Base-by-base conservation (phyloP, 2,113 vertebrate genomes). In the Ptilorrhoa leucosticta region DNA sequence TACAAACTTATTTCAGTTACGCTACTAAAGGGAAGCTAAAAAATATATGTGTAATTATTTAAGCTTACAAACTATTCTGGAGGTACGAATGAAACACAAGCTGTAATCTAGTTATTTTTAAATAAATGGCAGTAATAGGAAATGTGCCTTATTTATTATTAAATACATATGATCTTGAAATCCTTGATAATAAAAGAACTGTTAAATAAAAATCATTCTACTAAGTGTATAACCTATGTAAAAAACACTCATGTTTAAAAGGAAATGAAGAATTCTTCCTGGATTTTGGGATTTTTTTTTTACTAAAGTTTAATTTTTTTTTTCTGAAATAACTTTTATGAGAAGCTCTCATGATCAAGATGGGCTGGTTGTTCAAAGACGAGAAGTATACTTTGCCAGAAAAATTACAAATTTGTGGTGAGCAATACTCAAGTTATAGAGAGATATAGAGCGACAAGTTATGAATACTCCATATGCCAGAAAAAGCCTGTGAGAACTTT, bases 181-280 rank as follows among this genome's bases (percentile, higher is more conserved):
- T 56, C 16, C 37, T 73, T 73, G 4, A 20, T 60, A 50, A 71
- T 53, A 35, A 71, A 83, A 71, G 0, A 27, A n/a, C 1, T 11
- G 1, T 22, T 63, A 37, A 71, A 48, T 5, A 4, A 76, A 83
- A 72, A 40, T 28, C n/a, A 0, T 61, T 54, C 17, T 19, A 21
- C 11, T 40, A 57, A 47, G 26, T 60, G 13, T 24, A 65, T 15
- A 4, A 47, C 4, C 15, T 40, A 50, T 15, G 5, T 3, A 76
- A 50, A 83, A 92, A 51, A 0, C 7, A 42, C 6, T 8, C 9
- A 19, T 6, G 4, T 8, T 53, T 40, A 66, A 75, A 15, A 56
- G 10, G 0, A 0, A 87, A 8, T 0, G 0, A 47, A 51, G 1
- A 66, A 42, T 51, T 61, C 3, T 47, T 54, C 17, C 4, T 39